Evolutionary conservation across 37 sponge, comb jelly and placozoan genomes (phyloP).

Genomic region (Dysidea cf. avara): DNA sequence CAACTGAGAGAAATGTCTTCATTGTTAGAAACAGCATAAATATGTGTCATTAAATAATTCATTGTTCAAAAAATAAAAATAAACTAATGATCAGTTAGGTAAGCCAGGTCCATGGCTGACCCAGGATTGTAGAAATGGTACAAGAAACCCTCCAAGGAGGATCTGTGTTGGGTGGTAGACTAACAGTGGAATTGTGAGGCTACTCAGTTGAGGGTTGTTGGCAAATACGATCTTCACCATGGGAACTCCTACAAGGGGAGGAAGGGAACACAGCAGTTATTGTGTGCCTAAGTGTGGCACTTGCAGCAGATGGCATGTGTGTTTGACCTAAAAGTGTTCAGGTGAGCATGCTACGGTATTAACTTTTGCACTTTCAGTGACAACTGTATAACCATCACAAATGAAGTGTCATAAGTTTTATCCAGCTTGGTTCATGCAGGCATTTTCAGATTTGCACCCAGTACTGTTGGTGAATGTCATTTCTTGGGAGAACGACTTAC

Average conservation of each 20-base stretch:
- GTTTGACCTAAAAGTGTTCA: too few relatives aligned
- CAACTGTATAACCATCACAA: too few relatives aligned
- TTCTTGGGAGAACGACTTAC: too few relatives aligned
- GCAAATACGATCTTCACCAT: conserved; percentile 92
- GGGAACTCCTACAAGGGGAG: conserved; percentile 77
- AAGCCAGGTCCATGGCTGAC: conserved; percentile 25
- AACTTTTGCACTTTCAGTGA: too few relatives aligned
- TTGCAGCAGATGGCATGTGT: not conserved
- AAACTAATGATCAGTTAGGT: too few relatives aligned
- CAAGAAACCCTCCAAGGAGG: conserved; percentile 86
- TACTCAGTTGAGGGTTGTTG: conserved; percentile 61
- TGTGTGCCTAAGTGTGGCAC: conserved; percentile 3
- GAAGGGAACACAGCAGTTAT: not conserved
- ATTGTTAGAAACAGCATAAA: conserved; percentile 58
- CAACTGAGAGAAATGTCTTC: conserved; percentile 82
- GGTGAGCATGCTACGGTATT: too few relatives aligned
- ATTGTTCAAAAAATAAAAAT: too few relatives aligned
- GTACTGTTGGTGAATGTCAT: too few relatives aligned
- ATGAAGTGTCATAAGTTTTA: too few relatives aligned
- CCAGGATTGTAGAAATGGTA: conserved; percentile 85
- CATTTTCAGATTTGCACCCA: too few relatives aligned
- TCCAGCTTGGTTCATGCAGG: too few relatives aligned
- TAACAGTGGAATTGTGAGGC: conserved; percentile 80
- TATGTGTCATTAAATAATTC: too few relatives aligned
- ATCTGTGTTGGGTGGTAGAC: conserved; percentile 97